Conservation (phyloP, 2,797 vertebrate species). For the Bufotes viridis region DNA sequence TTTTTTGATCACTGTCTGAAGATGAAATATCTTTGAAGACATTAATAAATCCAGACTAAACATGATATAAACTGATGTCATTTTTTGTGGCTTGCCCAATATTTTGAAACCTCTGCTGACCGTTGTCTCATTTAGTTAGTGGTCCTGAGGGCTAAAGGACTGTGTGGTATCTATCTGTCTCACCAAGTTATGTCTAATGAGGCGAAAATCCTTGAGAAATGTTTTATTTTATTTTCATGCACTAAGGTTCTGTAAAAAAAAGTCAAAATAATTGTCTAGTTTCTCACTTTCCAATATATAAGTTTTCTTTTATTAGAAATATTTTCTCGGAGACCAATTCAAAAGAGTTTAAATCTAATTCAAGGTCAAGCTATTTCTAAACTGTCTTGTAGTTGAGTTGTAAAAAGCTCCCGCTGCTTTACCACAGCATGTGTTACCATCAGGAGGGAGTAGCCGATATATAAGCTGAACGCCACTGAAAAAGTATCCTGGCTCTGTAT, state of each 20-base stretch:
- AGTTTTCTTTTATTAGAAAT: constrained; percentile 1
- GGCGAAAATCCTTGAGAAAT: constrained; percentile 14
- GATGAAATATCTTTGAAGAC: neutral
- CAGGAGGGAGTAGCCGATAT: constrained; percentile 13
- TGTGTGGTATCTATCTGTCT: neutral
- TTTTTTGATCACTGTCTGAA: neutral
- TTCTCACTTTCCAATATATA: neutral
- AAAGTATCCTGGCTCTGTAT: constrained; percentile 6
- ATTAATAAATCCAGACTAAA: neutral
- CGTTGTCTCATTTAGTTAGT: neutral
- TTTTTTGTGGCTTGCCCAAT: neutral
- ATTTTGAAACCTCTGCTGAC: neutral
- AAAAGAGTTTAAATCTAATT: constrained; percentile 56
- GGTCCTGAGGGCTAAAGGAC: neutral
- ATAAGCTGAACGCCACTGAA: constrained; percentile 33
- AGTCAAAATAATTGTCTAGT: constrained; percentile 6
- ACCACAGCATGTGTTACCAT: constrained; percentile 48
- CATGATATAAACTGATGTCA: neutral
- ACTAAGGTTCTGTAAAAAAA: neutral
- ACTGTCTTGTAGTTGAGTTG: constrained; percentile 53
- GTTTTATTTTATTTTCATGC: neutral
- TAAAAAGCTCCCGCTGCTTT: constrained; percentile 50
- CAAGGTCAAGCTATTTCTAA: constrained; percentile 54
- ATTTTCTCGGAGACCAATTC: constrained; percentile 36
- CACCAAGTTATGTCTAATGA: constrained; percentile 27